phyloP scores from a whole-genome alignment of 2,113 vertebrate species.

The Oncorhynchus tshawytscha region DNA sequence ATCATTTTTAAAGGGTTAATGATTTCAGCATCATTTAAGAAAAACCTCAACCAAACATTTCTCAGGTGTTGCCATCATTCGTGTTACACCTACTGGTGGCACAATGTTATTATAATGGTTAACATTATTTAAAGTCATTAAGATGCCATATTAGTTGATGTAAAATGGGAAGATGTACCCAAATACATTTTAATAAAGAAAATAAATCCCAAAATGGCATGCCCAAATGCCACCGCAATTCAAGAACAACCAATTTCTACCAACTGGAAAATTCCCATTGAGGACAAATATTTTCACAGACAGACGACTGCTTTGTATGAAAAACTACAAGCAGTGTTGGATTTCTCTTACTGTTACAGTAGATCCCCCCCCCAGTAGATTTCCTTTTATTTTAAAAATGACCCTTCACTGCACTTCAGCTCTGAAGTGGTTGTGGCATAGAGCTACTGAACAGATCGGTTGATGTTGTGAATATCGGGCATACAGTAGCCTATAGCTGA shows the following conservation, averaged over 20 bases:
- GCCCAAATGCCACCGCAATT: no score
- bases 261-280: conserved; percentile 28
- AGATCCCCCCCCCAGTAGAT: conserved; percentile 4
- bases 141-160: no score
- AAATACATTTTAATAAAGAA: no score
- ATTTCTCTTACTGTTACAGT: conserved; percentile 21
- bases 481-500: conserved; percentile 23
- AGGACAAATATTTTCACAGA: conserved; percentile 26
- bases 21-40: no score
- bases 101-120: no score
- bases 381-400: conserved; percentile 5
- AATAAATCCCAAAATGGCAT: no score
- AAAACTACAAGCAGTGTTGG: conserved; percentile 14
- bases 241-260: neutral
- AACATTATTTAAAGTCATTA: no score
- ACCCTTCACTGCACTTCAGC: conserved; percentile 21
- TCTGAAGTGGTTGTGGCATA: conserved; percentile 21
- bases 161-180: no score
- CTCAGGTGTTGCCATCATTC: no score
- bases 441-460: conserved; percentile 46
- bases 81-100: no score
- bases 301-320: neutral
- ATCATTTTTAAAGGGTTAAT: no score
- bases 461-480: conserved; percentile 31
- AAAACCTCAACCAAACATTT: no score